A percentile compares a stretch with the other conserved stretches of the same genome.
Evolutionary conservation across 1,140 invertebrate species (phyloP).

Genomic region (Drosophila aff.): DNA sequence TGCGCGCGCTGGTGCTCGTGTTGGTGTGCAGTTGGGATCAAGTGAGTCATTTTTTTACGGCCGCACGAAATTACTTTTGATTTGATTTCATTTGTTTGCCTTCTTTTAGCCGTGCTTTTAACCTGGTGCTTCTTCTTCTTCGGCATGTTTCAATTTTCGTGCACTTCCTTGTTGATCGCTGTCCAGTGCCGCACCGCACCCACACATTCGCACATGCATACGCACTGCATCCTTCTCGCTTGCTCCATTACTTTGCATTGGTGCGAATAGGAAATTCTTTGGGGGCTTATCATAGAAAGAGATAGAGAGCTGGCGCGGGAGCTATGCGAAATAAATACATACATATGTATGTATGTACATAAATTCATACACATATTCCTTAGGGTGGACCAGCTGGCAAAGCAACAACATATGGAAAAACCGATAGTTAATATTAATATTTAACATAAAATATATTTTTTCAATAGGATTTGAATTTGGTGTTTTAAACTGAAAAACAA

Average conservation of each 20-base stretch:
- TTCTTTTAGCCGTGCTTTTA: constrained; percentile 44
- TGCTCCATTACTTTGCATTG: constrained; percentile 8
- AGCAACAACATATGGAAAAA: neutral
- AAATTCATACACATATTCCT: constrained; percentile 7
- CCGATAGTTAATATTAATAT: neutral
- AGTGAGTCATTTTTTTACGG: constrained; percentile 75
- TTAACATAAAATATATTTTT: no score
- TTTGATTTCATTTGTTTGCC: constrained; percentile 67
- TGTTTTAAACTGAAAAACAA: neutral
- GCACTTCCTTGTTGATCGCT: constrained; percentile 44
- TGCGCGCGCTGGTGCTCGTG: constrained; percentile 23
- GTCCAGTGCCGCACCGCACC: constrained; percentile 43
- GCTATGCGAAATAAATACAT: constrained; percentile 8
- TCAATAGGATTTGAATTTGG: no score
- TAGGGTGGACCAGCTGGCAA: constrained; percentile 19
- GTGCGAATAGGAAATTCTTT: constrained; percentile 30
- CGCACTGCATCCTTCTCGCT: constrained; percentile 1
- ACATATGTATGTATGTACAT: neutral
- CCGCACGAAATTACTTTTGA: constrained; percentile 63
- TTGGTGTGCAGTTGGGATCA: constrained; percentile 66
- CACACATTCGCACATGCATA: constrained; percentile 30
- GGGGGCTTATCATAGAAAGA: constrained; percentile 31
- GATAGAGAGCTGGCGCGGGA: constrained; percentile 12
- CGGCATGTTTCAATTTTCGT: constrained; percentile 19
- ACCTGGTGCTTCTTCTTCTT: constrained; percentile 13